A percentile compares a stretch with the other conserved stretches of the same genome.
Conservation (phyloP, 2,113 vertebrate genomes). For the Tragelaphus scriptus region DNA sequence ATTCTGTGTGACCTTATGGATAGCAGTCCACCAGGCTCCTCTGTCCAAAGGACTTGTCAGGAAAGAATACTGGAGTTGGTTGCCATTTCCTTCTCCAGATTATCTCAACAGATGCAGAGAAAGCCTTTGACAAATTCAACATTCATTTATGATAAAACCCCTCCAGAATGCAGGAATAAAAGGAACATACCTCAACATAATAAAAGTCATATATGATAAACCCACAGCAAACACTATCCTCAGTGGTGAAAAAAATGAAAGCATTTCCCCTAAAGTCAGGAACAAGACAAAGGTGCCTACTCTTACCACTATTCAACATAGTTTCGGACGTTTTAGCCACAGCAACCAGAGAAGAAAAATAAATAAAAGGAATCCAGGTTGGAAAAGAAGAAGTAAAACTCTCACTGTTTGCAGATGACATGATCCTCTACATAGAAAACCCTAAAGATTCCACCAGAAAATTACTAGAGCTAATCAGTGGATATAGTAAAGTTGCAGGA, state of each 20-base stretch:
- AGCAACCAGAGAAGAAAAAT: background rate
- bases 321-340: background rate
- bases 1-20: too few relatives aligned
- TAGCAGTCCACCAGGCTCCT: too few relatives aligned
- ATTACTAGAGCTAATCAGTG: too few relatives aligned
- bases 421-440: too few relatives aligned
- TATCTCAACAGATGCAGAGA: background rate
- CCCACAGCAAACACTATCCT: background rate
- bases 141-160: background rate
- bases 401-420: background rate
- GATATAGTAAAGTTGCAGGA: too few relatives aligned
- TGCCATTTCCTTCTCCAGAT: too few relatives aligned
- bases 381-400: background rate
- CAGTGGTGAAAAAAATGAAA: background rate
- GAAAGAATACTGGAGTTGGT: too few relatives aligned
- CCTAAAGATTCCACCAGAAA: too few relatives aligned
- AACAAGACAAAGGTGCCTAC: background rate
- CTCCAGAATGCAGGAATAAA: background rate
- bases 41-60: too few relatives aligned
- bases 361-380: background rate
- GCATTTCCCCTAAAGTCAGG: background rate
- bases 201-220: background rate
- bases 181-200: background rate
- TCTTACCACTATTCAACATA: background rate
- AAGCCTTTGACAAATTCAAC: background rate